Conservation (phyloP, 2,797 vertebrate species). For the Austrolebias charrua region DNA sequence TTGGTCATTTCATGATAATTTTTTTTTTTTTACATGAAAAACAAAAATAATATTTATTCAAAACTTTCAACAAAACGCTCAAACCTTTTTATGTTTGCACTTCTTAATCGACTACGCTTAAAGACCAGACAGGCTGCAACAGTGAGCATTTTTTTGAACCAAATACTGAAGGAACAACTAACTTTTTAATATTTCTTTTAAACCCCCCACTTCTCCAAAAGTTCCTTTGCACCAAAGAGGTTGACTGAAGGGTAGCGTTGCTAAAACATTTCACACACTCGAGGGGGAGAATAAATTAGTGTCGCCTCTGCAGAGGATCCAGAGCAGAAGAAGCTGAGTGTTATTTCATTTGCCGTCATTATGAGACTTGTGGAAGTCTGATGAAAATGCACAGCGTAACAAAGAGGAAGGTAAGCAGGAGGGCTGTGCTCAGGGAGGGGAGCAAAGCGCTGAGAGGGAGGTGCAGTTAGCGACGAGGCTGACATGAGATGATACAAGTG, state of each 20-base stretch:
- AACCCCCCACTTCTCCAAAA: constrained; percentile 28
- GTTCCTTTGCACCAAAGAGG: constrained; percentile 38
- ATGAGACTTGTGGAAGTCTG: constrained; percentile 46
- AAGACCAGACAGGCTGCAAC: no score
- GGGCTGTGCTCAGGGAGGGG: constrained; percentile 8
- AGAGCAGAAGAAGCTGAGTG: constrained; percentile 40
- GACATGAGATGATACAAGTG: constrained; percentile 61
- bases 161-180: no score
- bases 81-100: no score
- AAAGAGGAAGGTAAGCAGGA: constrained; percentile 28
- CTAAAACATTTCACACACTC: constrained; percentile 18
- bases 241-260: constrained; percentile 46
- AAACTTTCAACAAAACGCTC: no score
- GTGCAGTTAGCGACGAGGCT: constrained; percentile 36
- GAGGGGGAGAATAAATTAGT: constrained; percentile 31
- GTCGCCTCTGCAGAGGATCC: constrained; percentile 45
- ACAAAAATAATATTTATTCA: no score
- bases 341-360: constrained; percentile 46
- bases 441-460: constrained; percentile 38
- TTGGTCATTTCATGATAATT: no score
- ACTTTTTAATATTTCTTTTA: constrained; percentile 24
- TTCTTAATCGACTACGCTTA: no score
- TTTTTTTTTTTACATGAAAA: no score
- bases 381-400: constrained; percentile 31
- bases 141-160: no score